phyloP scores from a whole-genome alignment of 1,140 invertebrate genomes.

The Cephus cinctus region DNA sequence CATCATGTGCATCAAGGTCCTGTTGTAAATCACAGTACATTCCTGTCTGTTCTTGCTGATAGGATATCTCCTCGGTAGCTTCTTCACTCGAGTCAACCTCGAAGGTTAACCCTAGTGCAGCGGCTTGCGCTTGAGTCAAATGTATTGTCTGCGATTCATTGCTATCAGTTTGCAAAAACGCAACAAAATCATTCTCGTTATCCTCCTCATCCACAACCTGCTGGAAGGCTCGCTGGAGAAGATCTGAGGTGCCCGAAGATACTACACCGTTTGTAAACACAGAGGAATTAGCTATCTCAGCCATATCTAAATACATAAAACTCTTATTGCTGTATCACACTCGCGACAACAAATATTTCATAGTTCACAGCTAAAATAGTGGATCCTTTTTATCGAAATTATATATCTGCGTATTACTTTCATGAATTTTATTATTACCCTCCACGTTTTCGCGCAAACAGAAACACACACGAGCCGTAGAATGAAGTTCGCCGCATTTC shows the following conservation, averaged over 20 bases:
- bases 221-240: slow-evolving; percentile 43
- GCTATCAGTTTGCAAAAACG: slow-evolving; percentile 33
- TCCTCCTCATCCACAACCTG: slow-evolving; percentile 30
- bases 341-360: background rate
- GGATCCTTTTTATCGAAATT: background rate
- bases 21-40: slow-evolving; percentile 4
- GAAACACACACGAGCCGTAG: too few species aligned
- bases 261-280: slow-evolving; percentile 39
- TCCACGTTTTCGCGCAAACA: slow-evolving; percentile 5
- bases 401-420: background rate
- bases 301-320: background rate
- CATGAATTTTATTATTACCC: background rate
- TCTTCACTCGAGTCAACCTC: slow-evolving; percentile 25
- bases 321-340: background rate
- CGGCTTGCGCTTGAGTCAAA: slow-evolving; percentile 34
- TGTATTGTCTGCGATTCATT: slow-evolving; percentile 33
- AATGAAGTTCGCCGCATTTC: too few species aligned
- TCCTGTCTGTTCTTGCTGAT: slow-evolving; percentile 17
- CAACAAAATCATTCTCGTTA: slow-evolving; percentile 39
- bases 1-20: background rate
- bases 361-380: background rate
- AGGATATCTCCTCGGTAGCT: slow-evolving; percentile 20
- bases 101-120: slow-evolving; percentile 38
- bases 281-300: slow-evolving; percentile 32
- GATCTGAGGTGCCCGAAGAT: slow-evolving; percentile 31